phyloP scores from a whole-genome alignment of 53 echinoderm and acorn worm genomes.

The Mesocentrotus franciscanus region DNA sequence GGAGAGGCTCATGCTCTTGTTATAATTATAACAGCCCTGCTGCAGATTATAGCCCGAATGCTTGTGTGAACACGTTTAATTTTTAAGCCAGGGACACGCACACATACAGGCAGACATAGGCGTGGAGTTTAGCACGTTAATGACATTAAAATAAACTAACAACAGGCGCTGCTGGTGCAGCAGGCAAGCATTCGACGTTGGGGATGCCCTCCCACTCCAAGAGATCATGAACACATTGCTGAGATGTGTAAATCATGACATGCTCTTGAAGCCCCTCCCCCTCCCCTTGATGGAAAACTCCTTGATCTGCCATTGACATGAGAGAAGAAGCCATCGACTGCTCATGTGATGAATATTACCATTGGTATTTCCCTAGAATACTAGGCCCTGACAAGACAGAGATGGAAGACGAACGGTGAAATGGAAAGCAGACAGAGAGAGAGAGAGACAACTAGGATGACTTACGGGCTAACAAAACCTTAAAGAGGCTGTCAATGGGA shows the following conservation, averaged over 20 bases:
- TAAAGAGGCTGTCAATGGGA: too few relatives aligned
- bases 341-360: not conserved
- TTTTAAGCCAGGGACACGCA: not conserved
- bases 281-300: not conserved
- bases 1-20: not conserved
- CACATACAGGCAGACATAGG: not conserved
- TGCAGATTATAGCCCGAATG: constrained; percentile 8
- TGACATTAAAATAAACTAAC: constrained; percentile 28
- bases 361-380: constrained; percentile 1
- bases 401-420: not conserved
- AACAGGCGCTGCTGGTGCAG: not conserved
- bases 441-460: not conserved
- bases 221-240: not conserved
- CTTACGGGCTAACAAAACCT: not conserved
- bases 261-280: not conserved
- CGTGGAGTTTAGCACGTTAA: not conserved
- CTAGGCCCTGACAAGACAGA: not conserved
- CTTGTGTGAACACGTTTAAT: not conserved
- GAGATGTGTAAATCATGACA: not conserved
- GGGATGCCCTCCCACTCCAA: not conserved
- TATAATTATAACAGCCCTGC: not conserved
- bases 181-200: not conserved
- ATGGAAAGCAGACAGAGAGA: not conserved
- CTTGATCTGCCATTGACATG: not conserved
- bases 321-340: not conserved